Base-by-base conservation (phyloP, 2,113 vertebrate species). In the Stictonetta naevosa region DNA sequence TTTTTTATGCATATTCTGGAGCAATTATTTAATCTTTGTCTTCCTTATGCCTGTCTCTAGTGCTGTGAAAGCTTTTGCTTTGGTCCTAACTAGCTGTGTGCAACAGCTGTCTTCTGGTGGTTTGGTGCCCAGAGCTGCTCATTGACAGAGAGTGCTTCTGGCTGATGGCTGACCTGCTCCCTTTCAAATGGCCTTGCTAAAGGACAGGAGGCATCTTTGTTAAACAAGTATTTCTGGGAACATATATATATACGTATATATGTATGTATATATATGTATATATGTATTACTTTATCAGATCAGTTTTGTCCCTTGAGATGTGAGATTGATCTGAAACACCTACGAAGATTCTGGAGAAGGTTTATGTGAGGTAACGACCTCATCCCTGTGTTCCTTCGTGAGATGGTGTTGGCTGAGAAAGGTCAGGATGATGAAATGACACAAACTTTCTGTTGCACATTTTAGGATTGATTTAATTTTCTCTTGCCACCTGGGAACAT, bases 1-100 rank as follows among this genome's bases (percentile, higher is more conserved):
- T 66, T 81, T 81, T 40, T 53, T 58, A 80, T 0, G 2, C 44
- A 53, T 85, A 94, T 90, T 88, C 88, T 82, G 80, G 38, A 87
- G 78, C 40, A 87, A 83, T 78, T 96, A 69, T 93, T 97, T 69
- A 77, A 80, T 19, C 16, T 88, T 72, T 79, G 44, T 3, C 17
- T 90, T 67, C 86, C 64, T 44, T 72, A 72, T 50, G 34, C 40
- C 53, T 3, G 4, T 8, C 26, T 64, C 23, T 44, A 40, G 40
- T 33, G 26, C 26, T 80, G 42, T 25, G 40, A 69, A 82, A 83
- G 6, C 9, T 86, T 74, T 86, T 71, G 59, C 36, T 22, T 79
- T 56, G 46, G 40, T 69, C 13, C 56, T 75, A 53, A 44, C n/a
- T 20, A 63, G 20, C 4, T 71, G 40, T 56, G 72, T 44, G 31